Conservation (phyloP, 2,113 vertebrate genomes). For the Craseonycteris thonglongyai region DNA sequence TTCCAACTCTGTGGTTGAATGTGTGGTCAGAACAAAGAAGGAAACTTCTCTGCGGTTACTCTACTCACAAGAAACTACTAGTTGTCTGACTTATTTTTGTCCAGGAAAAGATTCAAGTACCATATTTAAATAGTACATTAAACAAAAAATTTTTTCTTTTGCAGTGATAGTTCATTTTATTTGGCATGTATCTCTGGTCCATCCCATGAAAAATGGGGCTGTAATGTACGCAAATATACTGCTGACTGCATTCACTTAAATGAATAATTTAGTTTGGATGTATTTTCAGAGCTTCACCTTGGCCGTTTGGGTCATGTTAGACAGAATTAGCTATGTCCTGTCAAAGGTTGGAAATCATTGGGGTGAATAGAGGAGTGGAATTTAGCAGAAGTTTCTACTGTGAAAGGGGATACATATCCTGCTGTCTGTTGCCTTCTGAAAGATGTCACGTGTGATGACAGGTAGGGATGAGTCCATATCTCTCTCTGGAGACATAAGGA, state of each 20-base stretch:
- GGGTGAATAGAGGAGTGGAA: neutral
- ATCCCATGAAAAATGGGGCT: neutral
- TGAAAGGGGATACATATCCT: neutral
- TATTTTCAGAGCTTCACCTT: neutral
- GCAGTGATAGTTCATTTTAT: neutral
- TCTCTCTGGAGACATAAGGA: neutral
- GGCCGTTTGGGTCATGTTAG: neutral
- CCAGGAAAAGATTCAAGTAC: neutral
- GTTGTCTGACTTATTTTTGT: conserved; percentile 21
- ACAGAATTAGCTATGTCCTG: neutral
- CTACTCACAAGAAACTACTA: neutral
- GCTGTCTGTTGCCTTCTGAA: neutral
- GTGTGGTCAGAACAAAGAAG: neutral
- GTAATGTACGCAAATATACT: neutral
- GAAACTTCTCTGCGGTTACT: neutral
- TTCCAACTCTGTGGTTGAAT: neutral
- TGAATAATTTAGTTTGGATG: neutral
- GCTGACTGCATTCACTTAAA: neutral
- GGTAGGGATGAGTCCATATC: neutral
- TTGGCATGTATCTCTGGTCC: neutral
- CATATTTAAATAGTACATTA: neutral
- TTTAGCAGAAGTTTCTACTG: neutral
- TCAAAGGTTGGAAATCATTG: neutral
- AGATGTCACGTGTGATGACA: neutral
- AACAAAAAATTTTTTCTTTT: neutral